Evolutionary conservation across 1,140 invertebrate genomes (phyloP).

Genomic region (Neelides sp.): DNA sequence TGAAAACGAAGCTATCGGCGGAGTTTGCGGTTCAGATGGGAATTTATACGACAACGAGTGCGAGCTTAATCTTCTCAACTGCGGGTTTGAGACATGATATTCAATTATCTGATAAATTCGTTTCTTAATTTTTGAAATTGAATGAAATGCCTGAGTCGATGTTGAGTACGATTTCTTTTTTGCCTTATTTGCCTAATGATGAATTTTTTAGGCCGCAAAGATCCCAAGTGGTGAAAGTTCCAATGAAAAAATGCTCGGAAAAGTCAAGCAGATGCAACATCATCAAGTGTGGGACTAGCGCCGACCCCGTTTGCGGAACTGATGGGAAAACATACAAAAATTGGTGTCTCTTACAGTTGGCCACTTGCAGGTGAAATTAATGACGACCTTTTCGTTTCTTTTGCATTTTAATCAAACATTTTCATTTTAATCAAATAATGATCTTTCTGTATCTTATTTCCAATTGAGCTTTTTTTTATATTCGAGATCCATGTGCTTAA

Average conservation of each 20-base stretch:
- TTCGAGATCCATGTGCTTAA: no score
- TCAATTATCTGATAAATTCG: no score
- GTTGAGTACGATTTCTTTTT: no score
- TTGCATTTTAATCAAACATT: not conserved
- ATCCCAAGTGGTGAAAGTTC: slow-evolving; percentile 47
- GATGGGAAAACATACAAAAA: slow-evolving; percentile 58
- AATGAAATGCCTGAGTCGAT: no score
- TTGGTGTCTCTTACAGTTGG: slow-evolving; percentile 63
- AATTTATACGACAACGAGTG: slow-evolving; percentile 76
- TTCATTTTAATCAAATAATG: no score
- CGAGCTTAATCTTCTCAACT: slow-evolving; percentile 77
- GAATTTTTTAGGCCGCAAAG: slow-evolving; percentile 28
- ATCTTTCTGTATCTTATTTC: no score
- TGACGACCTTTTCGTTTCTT: not conserved
- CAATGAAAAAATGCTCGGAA: slow-evolving; percentile 59
- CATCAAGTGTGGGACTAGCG: slow-evolving; percentile 42
- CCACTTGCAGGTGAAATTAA: slow-evolving; percentile 55
- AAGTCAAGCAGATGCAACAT: slow-evolving; percentile 59
- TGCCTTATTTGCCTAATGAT: no score
- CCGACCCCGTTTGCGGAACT: slow-evolving; percentile 61
- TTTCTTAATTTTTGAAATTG: no score
- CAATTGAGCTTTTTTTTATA: no score
- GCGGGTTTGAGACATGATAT: slow-evolving; percentile 71
- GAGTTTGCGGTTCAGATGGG: slow-evolving; percentile 76
- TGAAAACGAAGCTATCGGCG: slow-evolving; percentile 45